These are phyloP conservation scores for Stomatorhinus walkeri DNA, from an alignment of 2,797 vertebrate species.

Conservation along the genomic window DNA sequence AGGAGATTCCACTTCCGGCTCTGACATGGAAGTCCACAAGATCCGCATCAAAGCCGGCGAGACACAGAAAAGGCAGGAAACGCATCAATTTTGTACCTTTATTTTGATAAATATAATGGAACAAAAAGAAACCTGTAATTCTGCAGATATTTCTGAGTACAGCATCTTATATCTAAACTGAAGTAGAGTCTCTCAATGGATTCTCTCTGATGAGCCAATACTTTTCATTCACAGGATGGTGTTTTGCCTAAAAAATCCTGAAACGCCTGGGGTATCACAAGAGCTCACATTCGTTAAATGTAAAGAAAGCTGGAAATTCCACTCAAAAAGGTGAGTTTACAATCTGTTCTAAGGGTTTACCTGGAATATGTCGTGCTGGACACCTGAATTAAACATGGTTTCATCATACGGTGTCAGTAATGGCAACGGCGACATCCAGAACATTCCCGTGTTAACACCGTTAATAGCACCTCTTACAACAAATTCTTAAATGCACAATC, in stretches of 20 bases:
- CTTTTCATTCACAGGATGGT: slow-evolving; percentile 47
- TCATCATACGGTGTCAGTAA: not conserved
- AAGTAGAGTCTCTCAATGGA: not conserved
- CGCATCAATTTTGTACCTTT: not conserved
- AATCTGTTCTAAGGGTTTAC: not conserved
- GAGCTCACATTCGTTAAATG: slow-evolving; percentile 63
- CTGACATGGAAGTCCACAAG: slow-evolving; percentile 53
- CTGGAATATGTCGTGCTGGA: not conserved
- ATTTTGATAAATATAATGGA: not conserved
- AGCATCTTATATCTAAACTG: not conserved
- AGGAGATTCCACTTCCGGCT: slow-evolving; percentile 33
- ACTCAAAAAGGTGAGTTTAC: slow-evolving; percentile 42
- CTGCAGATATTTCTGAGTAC: not conserved
- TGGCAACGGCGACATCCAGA: not conserved
- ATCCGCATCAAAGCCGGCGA: slow-evolving; percentile 63
- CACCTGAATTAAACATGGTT: not conserved
- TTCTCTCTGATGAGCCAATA: not conserved
- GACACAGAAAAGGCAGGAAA: slow-evolving; percentile 59
- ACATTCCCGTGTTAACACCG: not conserved
- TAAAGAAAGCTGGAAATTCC: slow-evolving; percentile 48
- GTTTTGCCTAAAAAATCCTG: slow-evolving; percentile 56
- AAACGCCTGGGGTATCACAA: slow-evolving; percentile 34
- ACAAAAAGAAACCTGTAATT: not conserved
- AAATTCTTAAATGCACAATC: not conserved
- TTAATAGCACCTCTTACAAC: not conserved